phyloP scores from a whole-genome alignment of 2,113 vertebrate genomes.

The Oncorhynchus clarkii region DNA sequence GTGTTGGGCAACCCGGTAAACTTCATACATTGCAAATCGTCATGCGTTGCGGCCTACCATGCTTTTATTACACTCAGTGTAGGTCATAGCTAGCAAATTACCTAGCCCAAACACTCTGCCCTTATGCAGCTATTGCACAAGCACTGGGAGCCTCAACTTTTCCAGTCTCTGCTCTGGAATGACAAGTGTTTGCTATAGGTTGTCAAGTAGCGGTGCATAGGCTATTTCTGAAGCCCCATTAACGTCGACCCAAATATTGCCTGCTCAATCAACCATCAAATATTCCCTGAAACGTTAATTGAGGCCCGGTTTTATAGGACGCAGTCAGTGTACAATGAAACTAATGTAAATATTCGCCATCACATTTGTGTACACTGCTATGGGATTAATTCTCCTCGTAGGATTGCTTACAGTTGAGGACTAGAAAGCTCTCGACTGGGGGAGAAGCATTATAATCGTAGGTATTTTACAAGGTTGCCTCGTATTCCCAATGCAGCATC shows the following conservation, averaged over 20 bases:
- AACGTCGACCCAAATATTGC: neutral
- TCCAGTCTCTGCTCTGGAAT: neutral
- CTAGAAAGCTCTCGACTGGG: neutral
- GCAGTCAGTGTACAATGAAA: too few relatives aligned
- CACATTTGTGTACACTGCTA: neutral
- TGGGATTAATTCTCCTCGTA: neutral
- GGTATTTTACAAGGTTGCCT: neutral
- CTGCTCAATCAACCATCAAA: neutral
- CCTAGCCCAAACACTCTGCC: neutral
- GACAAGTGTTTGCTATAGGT: neutral
- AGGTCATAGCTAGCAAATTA: conserved; percentile 39
- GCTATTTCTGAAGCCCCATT: neutral
- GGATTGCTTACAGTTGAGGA: neutral
- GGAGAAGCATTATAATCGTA: neutral
- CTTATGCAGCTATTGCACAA: neutral
- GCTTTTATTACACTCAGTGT: conserved; percentile 24
- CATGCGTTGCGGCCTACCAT: conserved; percentile 51
- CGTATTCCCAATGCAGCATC: conserved; percentile 8
- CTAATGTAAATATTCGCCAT: neutral
- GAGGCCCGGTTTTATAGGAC: neutral
- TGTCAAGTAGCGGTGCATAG: neutral
- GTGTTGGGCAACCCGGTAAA: conserved; percentile 9
- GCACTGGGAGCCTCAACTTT: neutral
- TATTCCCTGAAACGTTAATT: neutral
- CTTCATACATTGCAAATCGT: conserved; percentile 17